phyloP scores from a whole-genome alignment of 2,888 invertebrate genomes.

The Monopis laevigella region DNA sequence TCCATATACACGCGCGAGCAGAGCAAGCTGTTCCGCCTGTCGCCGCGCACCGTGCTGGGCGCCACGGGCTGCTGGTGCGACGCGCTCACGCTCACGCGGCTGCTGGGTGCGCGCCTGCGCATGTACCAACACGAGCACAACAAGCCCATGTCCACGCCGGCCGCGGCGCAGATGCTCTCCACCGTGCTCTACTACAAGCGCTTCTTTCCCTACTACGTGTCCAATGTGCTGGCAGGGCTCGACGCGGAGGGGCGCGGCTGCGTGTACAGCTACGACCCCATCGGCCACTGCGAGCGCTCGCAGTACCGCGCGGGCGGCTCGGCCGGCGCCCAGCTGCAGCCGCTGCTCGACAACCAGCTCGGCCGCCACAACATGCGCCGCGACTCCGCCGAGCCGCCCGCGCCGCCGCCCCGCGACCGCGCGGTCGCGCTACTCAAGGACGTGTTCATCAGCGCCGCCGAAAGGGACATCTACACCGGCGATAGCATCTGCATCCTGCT shows the following conservation, averaged over 20 bases:
- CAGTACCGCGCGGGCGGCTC: slow-evolving; percentile 91
- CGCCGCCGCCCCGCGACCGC: slow-evolving; percentile 77
- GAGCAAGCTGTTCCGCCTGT: slow-evolving; percentile 86
- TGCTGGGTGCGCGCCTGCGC: slow-evolving; percentile 87
- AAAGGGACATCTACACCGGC: slow-evolving; percentile 97
- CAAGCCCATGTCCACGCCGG: slow-evolving; percentile 90
- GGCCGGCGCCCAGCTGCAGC: slow-evolving; percentile 89
- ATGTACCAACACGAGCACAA: slow-evolving; percentile 96
- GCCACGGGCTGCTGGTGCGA: slow-evolving; percentile 99
- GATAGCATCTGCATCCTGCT: slow-evolving; percentile 88
- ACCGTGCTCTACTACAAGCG: slow-evolving; percentile 95
- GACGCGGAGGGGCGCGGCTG: slow-evolving; percentile 94
- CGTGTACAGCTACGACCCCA: slow-evolving; percentile 96
- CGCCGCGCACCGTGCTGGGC: slow-evolving; percentile 87
- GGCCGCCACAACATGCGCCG: slow-evolving; percentile 89
- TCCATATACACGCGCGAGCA: slow-evolving; percentile 90
- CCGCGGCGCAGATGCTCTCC: slow-evolving; percentile 95
- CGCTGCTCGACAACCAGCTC: slow-evolving; percentile 95
- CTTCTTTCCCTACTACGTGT: slow-evolving; percentile 98
- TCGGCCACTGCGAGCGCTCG: slow-evolving; percentile 91
- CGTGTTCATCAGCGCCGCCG: slow-evolving; percentile 97
- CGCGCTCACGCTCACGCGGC: slow-evolving; percentile 86
- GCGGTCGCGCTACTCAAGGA: slow-evolving; percentile 91
- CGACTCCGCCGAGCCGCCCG: slow-evolving; percentile 70
- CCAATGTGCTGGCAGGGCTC: slow-evolving; percentile 93